These are phyloP conservation scores for Stomatorhinus ivindoensis DNA, from an alignment of 2,113 vertebrate species.

Conservation along the genomic window DNA sequence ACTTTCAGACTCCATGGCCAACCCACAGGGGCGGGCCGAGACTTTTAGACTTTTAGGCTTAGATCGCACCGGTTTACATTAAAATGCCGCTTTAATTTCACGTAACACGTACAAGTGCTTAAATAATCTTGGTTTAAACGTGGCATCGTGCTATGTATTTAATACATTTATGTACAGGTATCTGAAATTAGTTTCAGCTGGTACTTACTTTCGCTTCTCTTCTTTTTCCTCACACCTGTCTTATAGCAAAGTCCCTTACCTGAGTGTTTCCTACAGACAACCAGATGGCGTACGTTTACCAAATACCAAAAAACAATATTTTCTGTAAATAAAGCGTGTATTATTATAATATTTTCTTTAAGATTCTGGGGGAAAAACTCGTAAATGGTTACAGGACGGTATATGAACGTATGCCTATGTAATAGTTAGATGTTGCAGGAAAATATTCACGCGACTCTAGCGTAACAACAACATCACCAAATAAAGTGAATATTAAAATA, in stretches of 20 bases:
- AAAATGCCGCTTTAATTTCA: neutral
- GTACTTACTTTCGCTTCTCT: neutral
- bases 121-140: neutral
- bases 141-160: neutral
- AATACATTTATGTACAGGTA: neutral
- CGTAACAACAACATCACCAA: neutral
- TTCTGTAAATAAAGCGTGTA: neutral
- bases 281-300: slow-evolving; percentile 58
- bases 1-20: slow-evolving; percentile 50
- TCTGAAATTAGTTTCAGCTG: no score
- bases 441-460: neutral
- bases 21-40: slow-evolving; percentile 52
- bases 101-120: neutral
- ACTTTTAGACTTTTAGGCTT: neutral
- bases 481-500: neutral
- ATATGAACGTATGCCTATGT: neutral
- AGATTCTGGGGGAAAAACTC: neutral
- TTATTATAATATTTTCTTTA: neutral
- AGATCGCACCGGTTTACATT: neutral
- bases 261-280: slow-evolving; percentile 46
- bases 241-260: neutral
- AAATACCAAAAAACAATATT: slow-evolving; percentile 27
- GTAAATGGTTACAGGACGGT: neutral
- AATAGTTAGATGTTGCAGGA: neutral
- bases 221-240: neutral